A percentile compares a stretch with the other conserved stretches of the same genome.
Evolutionary conservation across 2,797 vertebrate species (phyloP).

Genomic region (Lerista edwardsae): DNA sequence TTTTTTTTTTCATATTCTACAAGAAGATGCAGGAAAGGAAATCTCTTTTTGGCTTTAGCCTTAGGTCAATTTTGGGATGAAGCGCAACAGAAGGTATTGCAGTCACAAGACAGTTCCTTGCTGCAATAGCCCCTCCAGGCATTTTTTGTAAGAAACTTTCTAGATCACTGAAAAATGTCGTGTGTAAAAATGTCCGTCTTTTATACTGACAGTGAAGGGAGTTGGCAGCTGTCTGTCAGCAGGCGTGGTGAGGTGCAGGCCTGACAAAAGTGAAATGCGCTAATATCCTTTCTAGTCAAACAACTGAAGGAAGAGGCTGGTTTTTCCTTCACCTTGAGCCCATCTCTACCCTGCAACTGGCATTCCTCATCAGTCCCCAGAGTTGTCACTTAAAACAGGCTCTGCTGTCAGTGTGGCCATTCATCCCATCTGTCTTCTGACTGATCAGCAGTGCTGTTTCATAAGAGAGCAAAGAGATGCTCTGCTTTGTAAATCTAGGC

Average conservation of each 20-base stretch:
- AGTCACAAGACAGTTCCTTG: constrained; percentile 37
- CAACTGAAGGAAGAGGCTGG: constrained; percentile 4
- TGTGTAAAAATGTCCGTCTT: not conserved
- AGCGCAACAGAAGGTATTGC: constrained; percentile 15
- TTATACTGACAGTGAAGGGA: constrained; percentile 37
- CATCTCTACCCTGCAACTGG: constrained; percentile 6
- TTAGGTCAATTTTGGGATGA: constrained; percentile 56
- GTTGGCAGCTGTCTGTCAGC: constrained; percentile 34
- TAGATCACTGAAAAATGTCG: constrained; percentile 19
- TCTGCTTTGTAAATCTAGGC: constrained; percentile 6
- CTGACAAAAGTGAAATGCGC: constrained; percentile 18
- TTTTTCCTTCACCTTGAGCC: not conserved
- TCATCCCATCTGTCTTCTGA: constrained; percentile 22
- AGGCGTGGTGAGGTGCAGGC: not conserved
- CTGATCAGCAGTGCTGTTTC: constrained; percentile 1
- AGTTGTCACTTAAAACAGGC: constrained; percentile 46
- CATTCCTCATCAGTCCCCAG: constrained; percentile 26
- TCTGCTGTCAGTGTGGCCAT: constrained; percentile 18
- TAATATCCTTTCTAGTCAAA: constrained; percentile 20
- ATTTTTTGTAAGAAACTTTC: constrained; percentile 30
- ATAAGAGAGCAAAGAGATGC: constrained; percentile 11
- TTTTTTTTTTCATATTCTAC: constrained; percentile 69
- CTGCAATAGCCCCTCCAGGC: constrained; percentile 16
- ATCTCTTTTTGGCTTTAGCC: constrained; percentile 58
- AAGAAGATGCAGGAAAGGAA: constrained; percentile 65